Evolutionary conservation across 2,113 vertebrate genomes (phyloP).

Genomic region (Cephalopholis sonnerati): DNA sequence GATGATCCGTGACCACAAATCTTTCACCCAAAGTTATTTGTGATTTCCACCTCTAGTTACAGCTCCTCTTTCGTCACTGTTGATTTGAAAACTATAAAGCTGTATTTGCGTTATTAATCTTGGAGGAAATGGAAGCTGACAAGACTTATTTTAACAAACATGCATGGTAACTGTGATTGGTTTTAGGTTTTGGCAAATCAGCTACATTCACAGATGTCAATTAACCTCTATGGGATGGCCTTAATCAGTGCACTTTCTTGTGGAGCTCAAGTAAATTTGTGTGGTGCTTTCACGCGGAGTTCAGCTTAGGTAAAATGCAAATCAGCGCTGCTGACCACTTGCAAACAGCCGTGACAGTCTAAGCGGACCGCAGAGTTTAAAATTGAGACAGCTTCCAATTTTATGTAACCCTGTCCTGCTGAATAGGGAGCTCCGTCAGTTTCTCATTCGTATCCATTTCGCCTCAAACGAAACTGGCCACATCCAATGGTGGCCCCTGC

Average conservation of each 20-base stretch:
- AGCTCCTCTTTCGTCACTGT: neutral
- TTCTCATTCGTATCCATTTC: conserved; percentile 21
- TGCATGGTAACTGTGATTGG: neutral
- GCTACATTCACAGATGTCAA: neutral
- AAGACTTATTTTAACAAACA: neutral
- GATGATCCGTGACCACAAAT: no score
- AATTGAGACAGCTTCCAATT: conserved; percentile 41
- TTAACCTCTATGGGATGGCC: neutral
- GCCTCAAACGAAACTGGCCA: conserved; percentile 4
- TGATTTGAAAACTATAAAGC: neutral
- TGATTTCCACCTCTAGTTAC: no score
- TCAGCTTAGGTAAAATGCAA: conserved; percentile 28
- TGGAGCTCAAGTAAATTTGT: neutral
- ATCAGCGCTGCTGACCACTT: conserved; percentile 6
- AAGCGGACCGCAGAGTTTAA: neutral
- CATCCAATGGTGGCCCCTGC: neutral
- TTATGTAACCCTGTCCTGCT: conserved; percentile 3
- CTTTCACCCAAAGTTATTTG: neutral
- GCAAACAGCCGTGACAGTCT: neutral
- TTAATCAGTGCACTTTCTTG: neutral
- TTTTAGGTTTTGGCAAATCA: neutral
- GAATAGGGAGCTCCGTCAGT: conserved; percentile 8
- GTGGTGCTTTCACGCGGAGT: neutral
- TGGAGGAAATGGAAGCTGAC: neutral
- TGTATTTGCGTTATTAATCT: neutral